A percentile compares a stretch with the other conserved stretches of the same genome.
These are phyloP conservation scores for Phengaris arion DNA, from an alignment of 2,888 invertebrate species.

Conservation along the genomic window DNA sequence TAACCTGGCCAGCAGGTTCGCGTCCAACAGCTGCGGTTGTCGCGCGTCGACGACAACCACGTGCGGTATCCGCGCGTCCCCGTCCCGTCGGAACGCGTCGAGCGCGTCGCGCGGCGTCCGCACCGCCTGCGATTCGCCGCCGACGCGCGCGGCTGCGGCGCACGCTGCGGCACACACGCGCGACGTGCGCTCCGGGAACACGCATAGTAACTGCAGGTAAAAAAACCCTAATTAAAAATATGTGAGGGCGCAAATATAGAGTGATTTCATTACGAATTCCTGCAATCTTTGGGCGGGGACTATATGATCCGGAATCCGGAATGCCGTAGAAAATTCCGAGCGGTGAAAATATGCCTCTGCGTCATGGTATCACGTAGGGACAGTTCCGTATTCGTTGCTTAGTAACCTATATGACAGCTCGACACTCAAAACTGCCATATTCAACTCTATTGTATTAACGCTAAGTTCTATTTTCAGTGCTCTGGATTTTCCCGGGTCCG, in stretches of 20 bases:
- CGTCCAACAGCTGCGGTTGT: constrained; percentile 79
- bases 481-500: too few species aligned
- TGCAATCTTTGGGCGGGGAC: too few species aligned
- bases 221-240: neutral
- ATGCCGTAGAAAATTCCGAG: too few species aligned
- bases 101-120: constrained; percentile 77
- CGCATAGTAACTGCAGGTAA: constrained; percentile 82
- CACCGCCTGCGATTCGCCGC: constrained; percentile 80
- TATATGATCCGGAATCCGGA: too few species aligned
- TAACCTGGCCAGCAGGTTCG: constrained; percentile 82
- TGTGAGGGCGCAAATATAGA: neutral
- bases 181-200: constrained; percentile 83
- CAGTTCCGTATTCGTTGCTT: too few species aligned
- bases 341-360: too few species aligned
- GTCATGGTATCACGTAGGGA: too few species aligned
- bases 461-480: too few species aligned
- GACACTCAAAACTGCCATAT: too few species aligned
- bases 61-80: constrained; percentile 75
- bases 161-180: constrained; percentile 84
- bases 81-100: constrained; percentile 69
- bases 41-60: constrained; percentile 84
- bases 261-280: too few species aligned
- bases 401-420: too few species aligned
- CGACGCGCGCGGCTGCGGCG: constrained; percentile 78
- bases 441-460: too few species aligned